These are phyloP conservation scores for Vanessa cardui DNA, from an alignment of 2,888 invertebrate species.

Conservation along the genomic window DNA sequence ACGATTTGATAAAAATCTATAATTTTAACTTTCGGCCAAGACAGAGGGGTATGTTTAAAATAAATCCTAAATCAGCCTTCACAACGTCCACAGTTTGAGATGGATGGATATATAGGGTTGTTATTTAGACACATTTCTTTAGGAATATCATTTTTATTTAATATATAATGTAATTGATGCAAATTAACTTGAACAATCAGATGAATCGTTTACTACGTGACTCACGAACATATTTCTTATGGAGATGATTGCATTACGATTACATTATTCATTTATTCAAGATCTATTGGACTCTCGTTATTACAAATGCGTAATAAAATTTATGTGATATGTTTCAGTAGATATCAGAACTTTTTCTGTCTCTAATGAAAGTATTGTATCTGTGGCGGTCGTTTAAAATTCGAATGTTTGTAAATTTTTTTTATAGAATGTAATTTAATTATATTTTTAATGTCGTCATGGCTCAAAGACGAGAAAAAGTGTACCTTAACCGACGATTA, in stretches of 20 bases:
- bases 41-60: no score
- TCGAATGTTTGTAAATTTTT: no score
- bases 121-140: not conserved
- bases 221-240: conserved; percentile 19
- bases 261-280: conserved; percentile 23
- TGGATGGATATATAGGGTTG: no score
- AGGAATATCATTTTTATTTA: not conserved
- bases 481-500: no score
- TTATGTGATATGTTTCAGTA: not conserved
- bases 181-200: conserved; percentile 7
- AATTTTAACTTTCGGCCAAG: no score
- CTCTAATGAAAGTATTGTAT: not conserved
- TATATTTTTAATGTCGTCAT: no score
- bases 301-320: not conserved
- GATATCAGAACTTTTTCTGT: conserved; percentile 4
- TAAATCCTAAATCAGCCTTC: no score
- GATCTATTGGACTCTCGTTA: conserved; percentile 5
- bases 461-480: no score
- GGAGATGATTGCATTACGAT: conserved; percentile 24
- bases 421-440: no score
- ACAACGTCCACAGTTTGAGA: no score
- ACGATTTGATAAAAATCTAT: no score
- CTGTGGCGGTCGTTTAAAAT: no score
- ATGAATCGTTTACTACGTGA: conserved; percentile 12
- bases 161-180: not conserved